Percentiles rank a stretch among this genome's conserved stretches.
These are phyloP conservation scores for Netelia melanura DNA, from an alignment of 2,888 invertebrate genomes.

Conservation along the genomic window DNA sequence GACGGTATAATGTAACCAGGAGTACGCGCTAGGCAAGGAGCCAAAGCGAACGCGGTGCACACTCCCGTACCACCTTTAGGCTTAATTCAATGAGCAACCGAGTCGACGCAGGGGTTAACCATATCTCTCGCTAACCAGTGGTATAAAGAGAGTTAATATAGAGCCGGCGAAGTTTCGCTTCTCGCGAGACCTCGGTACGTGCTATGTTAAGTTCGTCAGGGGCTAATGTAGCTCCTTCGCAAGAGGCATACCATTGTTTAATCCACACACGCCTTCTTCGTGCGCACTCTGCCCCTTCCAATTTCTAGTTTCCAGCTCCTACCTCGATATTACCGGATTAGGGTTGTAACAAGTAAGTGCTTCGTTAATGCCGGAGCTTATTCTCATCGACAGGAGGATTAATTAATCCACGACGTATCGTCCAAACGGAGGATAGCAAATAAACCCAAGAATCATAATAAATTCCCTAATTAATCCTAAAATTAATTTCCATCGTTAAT, in stretches of 20 bases:
- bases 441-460: too few relatives aligned
- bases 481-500: not conserved
- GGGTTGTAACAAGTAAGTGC: not conserved
- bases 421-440: too few relatives aligned
- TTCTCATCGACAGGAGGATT: not conserved
- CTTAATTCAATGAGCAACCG: constrained; percentile 76
- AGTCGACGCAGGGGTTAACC: constrained; percentile 63
- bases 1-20: constrained; percentile 58
- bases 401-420: too few relatives aligned
- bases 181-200: constrained; percentile 44
- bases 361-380: not conserved
- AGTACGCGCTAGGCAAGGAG: constrained; percentile 22
- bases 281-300: constrained; percentile 26
- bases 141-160: constrained; percentile 80
- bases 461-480: too few relatives aligned
- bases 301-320: constrained; percentile 21
- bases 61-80: constrained; percentile 57
- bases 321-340: constrained; percentile 1
- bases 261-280: constrained; percentile 48
- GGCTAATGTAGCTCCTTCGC: constrained; percentile 60
- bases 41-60: constrained; percentile 49
- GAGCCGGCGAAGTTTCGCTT: constrained; percentile 70
- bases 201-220: constrained; percentile 54
- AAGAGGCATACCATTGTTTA: constrained; percentile 52
- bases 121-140: constrained; percentile 59